Conservation (phyloP, 2,113 vertebrate species). For the Alligator mississippiensis region DNA sequence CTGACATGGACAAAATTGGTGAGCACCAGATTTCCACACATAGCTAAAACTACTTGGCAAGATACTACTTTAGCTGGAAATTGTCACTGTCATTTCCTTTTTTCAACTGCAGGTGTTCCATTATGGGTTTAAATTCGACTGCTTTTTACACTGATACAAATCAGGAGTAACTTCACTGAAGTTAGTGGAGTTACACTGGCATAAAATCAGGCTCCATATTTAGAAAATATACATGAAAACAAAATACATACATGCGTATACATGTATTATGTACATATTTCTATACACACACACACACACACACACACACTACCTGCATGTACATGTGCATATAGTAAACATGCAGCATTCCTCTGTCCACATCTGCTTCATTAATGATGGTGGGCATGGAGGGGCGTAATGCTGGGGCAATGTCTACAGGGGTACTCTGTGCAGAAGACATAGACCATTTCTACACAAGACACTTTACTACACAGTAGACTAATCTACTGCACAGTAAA, state of each 20-base stretch:
- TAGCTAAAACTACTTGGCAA: accelerated
- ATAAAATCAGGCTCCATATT: neutral
- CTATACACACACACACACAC: no score
- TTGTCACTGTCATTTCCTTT: neutral
- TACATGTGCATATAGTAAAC: no score
- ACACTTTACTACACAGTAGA: no score
- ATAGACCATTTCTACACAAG: no score
- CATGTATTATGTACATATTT: no score
- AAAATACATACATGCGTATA: neutral
- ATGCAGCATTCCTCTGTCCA: neutral
- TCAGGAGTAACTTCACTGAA: neutral
- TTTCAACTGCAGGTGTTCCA: neutral
- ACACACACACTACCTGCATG: no score
- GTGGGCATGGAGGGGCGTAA: accelerated
- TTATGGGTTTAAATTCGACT: neutral
- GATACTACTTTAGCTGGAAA: neutral
- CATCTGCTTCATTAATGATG: neutral
- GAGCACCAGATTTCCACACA: neutral
- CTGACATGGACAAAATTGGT: neutral
- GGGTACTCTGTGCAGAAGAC: neutral
- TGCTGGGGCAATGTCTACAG: neutral
- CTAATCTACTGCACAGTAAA: no score
- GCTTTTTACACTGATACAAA: neutral
- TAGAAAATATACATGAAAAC: neutral
- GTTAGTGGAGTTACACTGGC: neutral